Evolutionary conservation across 2,888 invertebrate genomes (phyloP).

Genomic region (Hemithea aestivaria): DNA sequence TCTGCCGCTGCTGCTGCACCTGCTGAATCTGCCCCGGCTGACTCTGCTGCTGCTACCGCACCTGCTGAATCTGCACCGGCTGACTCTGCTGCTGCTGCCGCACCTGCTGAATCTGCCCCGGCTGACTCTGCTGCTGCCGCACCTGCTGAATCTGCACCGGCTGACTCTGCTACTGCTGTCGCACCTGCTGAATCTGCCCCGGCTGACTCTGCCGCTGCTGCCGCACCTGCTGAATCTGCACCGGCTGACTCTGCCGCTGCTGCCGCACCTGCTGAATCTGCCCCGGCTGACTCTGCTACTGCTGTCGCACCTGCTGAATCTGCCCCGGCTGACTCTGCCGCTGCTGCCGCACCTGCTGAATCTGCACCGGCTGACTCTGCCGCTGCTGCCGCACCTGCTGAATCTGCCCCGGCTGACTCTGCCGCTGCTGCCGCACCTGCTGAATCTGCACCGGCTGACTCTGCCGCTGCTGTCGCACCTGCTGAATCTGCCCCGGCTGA

Average conservation of each 20-base stretch:
- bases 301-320: slow-evolving; percentile 2
- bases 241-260: slow-evolving; percentile 1
- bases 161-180: neutral
- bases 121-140: neutral
- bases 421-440: slow-evolving; percentile 7
- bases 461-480: neutral
- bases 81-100: neutral
- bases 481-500: neutral
- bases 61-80: neutral
- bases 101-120: neutral
- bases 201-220: slow-evolving; percentile 1
- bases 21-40: neutral
- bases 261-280: slow-evolving; percentile 2
- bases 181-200: slow-evolving; percentile 7
- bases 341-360: slow-evolving; percentile 3
- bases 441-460: neutral
- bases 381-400: neutral
- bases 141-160: slow-evolving; percentile 5
- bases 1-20: neutral
- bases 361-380: slow-evolving; percentile 6
- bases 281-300: slow-evolving; percentile 1
- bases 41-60: neutral
- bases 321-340: neutral
- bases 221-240: slow-evolving; percentile 4
- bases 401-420: slow-evolving; percentile 2